Evolutionary conservation across 2,113 vertebrate genomes (phyloP), one percentile per base, ranked within the genome.

Genomic region (Halichoeres trimaculatus): DNA sequence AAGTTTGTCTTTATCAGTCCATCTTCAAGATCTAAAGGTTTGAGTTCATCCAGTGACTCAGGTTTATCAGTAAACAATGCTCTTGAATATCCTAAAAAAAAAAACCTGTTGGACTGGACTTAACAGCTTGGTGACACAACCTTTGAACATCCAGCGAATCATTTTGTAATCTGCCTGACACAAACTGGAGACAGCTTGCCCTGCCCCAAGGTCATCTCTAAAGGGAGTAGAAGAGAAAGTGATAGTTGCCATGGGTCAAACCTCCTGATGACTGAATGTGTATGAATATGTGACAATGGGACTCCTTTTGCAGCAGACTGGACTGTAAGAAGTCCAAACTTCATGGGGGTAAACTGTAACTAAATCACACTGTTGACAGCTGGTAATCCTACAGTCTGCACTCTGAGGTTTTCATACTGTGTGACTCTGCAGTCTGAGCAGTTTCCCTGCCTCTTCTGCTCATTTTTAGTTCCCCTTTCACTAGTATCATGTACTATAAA

Each of bases 281-380:
- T 13, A 22, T 12, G 23, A 40, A 54, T 36, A 48, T 24, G 38
- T 52, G 47, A 74, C 60, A 34, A 10, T 35, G 34, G 41, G 57
- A 43, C 70, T 68, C 70, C 48, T 67, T 53, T 67, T 1, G 50
- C 57, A 24, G 5, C 40, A 34, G 3, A 23, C 12, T n/a, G 19
- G 38, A 58, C 63, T 13, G 11, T n/a, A 60, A 12, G 58, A 34
- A 20, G 52, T 17, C 13, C 54, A 67, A 65, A 57, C 34, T 67
- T 67, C 4, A 67, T 52, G 52, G 54, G 35, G 47, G 40, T 61
- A 48, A 51, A 54, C 34, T 4, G 74, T 66, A 74, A 79, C 59
- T 71, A 34, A 74, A 78, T 57, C 62, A 52, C 26, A 58, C 53
- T 12, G 83, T 17, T 77, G 78, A 82, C 76, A 74, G 79, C 24